Base-by-base conservation (phyloP, 2,888 invertebrate genomes). In the Trisateles emortualis region DNA sequence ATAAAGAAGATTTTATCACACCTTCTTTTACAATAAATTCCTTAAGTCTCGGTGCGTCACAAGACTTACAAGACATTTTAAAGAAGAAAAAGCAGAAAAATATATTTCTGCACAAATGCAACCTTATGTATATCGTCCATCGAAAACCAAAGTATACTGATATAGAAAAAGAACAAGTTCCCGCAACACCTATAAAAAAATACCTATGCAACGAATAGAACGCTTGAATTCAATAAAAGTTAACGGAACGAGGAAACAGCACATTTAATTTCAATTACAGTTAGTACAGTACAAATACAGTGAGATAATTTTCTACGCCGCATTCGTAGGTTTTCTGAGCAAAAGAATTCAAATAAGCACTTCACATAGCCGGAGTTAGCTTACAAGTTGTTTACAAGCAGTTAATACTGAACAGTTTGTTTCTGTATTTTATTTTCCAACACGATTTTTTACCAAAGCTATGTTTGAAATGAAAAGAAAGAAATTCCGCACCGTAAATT, bases 401-500 rank as follows among this genome's bases (percentile, higher is more conserved):
- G 14, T 49, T 39, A 33, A 41, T 35, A 39, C 9, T 29, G 40
- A 3, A 40, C 29, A 48, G 13, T 32, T 44, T 30, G 35, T 10
- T 5, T 0, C 35, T 17, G 5, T 49, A 30, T 54, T 67, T 45
- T 32, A 46, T 44, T 32, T 70, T 62, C 9, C 22, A 36, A 50
- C 50, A 42, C 29, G 49, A 55, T 43, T 51, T 53, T 58, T 55
- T 38, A 55, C 33, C 33, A 35, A 41, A 52, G 58, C 38, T 57
- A 59, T 61, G 55, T 46, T 51, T 46, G 47, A 64, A 68, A 68
- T 64, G 54, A 41, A 46, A 48, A 54, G 39, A 61, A 72, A 40
- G 50, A 62, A 72, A 64, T 68, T 58, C 58, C 41, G 14, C 32
- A 61, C 39, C 54, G 43, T 43, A 64, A 61, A 64, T 68, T 72